Evolutionary conservation across 1,140 invertebrate genomes (phyloP), one percentile per base, ranked within the genome.

Genomic region (Formica selysi): DNA sequence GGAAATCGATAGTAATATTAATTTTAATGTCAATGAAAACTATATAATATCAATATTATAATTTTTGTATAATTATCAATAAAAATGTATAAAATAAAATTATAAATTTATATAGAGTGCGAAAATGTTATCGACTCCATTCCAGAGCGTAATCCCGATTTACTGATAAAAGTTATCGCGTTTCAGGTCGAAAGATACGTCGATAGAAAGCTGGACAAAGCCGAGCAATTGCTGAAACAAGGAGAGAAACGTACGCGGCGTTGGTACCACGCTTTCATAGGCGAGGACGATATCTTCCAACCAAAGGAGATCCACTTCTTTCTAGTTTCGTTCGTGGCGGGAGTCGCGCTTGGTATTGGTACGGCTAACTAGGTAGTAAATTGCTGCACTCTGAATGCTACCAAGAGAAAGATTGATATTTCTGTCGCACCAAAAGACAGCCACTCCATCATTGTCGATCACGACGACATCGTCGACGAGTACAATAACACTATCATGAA

Each of bases 131-230:
- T 22, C 51, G 22, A 54, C 6, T 84, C 11, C 22, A 4, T n/a
- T 62, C 38, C 36, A 32, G 7, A 32, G 3, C 38, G 36, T 78
- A n/a, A 76, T 44, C 19, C 41, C 4, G 16, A 26, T 22, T 64
- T 48, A 86, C 32, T 87, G 84, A 90, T 3, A 3, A 51, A 38
- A 26, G 6, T 85, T 85, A 59, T 48, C 92, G n/a, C 22, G 76
- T 96, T 96, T 78, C 94, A 98, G 97, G 96, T 97, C 78, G 97
- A 97, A 92, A 96, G 96, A 94, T 98, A 95, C 96, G 96, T 98
- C 79, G 97, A 98, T 93, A 96, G 96, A 76, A 98, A 98, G 95
- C 80, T 98, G 81, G 97, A 97, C 91, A 97, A 97, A 95, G 97
- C 97, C 74, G 97, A 98, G 92, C 96, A 96, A 89, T 89, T 97